phyloP scores from a whole-genome alignment of 2,113 vertebrate species.

The Uropsilus gracilis region DNA sequence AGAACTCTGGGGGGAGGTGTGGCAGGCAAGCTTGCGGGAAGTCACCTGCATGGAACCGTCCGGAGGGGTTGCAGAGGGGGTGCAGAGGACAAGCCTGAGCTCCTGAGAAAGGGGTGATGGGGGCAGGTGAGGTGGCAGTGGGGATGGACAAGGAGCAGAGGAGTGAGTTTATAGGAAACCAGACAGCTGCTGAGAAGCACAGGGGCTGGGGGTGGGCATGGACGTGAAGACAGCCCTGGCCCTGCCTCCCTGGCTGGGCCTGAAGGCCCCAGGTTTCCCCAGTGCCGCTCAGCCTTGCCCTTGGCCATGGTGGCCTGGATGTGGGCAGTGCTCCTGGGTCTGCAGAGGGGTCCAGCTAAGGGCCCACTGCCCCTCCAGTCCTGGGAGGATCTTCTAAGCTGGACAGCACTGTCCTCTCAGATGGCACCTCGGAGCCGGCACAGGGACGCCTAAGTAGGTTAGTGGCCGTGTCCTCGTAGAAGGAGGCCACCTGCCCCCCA shows the following conservation, averaged over 20 bases:
- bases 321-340: neutral
- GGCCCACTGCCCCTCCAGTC: neutral
- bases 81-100: too few species aligned
- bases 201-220: fast-evolving
- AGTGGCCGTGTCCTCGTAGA: neutral
- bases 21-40: too few species aligned
- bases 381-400: neutral
- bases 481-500: slow-evolving; percentile 2
- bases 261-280: neutral
- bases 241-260: neutral
- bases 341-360: fast-evolving
- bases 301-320: fast-evolving
- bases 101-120: neutral
- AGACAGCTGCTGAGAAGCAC: fast-evolving
- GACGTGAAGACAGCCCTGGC: neutral
- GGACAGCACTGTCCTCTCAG: neutral
- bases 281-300: neutral
- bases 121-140: too few species aligned
- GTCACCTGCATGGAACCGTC: too few species aligned
- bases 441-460: neutral
- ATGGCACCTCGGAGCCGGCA: neutral
- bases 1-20: too few species aligned
- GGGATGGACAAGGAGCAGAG: neutral
- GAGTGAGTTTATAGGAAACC: neutral
- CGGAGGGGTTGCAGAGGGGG: neutral